Evolutionary conservation across 2,113 vertebrate genomes (phyloP), one percentile per base, ranked within the genome.

Genomic region (Perca fluviatilis): DNA sequence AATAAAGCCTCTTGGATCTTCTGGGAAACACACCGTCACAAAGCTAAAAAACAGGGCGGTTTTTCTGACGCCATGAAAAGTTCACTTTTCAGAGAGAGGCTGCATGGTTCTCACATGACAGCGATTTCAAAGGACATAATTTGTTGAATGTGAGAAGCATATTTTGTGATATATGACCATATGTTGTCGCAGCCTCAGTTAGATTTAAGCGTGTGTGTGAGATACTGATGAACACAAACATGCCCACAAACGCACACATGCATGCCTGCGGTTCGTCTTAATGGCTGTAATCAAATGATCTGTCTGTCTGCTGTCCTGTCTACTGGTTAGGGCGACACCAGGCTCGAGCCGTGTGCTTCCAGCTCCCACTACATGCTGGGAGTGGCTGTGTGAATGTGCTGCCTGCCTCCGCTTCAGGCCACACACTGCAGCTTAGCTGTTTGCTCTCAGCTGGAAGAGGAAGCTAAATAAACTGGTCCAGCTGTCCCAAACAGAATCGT

Each of bases 281-380:
- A 83, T 71, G 3, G 27, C 85, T 46, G 83, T 82, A 79, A 91
- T 88, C 79, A 75, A 50, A 53, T 0, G 21, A 61, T 27, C 3
- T 6, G 81, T 78, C 75, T 70, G 84, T 80, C 79, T 77, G 75
- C 68, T 50, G 63, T 57, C 64, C 79, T 25, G 75, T 80, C 78
- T 83, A 4, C 79, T 64, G 30, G 5, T 58, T n/a, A 46, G 68
- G 36, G 15, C 43, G 16, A 62, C 67, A 63, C 47, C 62, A 2
- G 33, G 53, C 27, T 18, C n/a, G 12, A 49, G 53, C 40, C 14
- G 14, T 14, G 77, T 6, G 51, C 66, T 40, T 3, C 0, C 46
- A 9, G 78, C 74, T 36, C 62, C 1, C 30, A 9, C 50, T 0
- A 0, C 30, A 0, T 4, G 53, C 66, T 40, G 75, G 51, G 74